Percentiles rank a stretch among this genome's conserved stretches.
These are phyloP conservation scores for Cichladusa arquata DNA, from an alignment of 2,113 vertebrate species.

Conservation along the genomic window DNA sequence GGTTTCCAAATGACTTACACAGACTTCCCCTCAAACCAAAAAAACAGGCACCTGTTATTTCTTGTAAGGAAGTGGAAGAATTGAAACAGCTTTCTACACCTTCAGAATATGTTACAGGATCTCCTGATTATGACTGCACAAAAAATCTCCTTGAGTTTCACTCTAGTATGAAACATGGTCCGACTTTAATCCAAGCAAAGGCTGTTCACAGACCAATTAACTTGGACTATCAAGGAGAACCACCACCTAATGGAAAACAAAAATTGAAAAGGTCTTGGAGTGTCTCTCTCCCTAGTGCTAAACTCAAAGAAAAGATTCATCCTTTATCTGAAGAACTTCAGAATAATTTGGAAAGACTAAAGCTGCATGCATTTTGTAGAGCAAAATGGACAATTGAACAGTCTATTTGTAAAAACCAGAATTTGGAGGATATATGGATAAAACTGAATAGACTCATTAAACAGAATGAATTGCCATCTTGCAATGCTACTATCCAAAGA, in stretches of 20 bases:
- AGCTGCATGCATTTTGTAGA: conserved; percentile 83
- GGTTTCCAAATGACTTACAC: conserved; percentile 74
- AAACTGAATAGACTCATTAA: conserved; percentile 73
- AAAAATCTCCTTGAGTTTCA: conserved; percentile 77
- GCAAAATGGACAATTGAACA: conserved; percentile 84
- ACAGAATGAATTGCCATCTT: conserved; percentile 79
- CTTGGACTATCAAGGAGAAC: conserved; percentile 26
- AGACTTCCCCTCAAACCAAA: conserved; percentile 78
- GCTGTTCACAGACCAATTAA: not conserved
- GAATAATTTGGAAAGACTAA: conserved; percentile 71
- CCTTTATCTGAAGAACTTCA: conserved; percentile 78
- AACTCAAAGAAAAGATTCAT: conserved; percentile 45
- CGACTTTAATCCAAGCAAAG: not conserved
- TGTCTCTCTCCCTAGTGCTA: conserved; percentile 60
- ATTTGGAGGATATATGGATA: conserved; percentile 85
- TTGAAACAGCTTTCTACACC: conserved; percentile 5
- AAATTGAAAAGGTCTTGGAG: conserved; percentile 83
- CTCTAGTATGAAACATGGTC: conserved; percentile 1
- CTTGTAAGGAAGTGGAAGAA: conserved; percentile 43
- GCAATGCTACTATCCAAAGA: conserved; percentile 90
- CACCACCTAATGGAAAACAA: not conserved
- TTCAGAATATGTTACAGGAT: not conserved
- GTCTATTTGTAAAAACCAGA: conserved; percentile 70
- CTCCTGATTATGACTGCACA: conserved; percentile 70
- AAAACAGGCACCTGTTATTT: conserved; percentile 75